These are phyloP conservation scores for Nestor notabilis DNA, from an alignment of 2,113 vertebrate species.

Conservation along the genomic window DNA sequence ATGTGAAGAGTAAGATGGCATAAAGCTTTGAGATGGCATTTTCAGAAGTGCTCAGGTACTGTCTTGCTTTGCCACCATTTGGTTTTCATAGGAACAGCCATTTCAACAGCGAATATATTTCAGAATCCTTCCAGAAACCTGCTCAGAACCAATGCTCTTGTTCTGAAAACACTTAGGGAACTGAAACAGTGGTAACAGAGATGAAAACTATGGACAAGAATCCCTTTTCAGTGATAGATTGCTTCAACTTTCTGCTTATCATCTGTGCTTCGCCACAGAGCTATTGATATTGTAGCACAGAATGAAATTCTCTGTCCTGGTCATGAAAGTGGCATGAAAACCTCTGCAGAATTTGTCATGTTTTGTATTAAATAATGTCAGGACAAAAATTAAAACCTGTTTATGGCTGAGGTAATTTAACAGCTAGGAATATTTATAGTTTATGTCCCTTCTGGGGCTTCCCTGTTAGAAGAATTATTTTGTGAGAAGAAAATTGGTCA, in stretches of 20 bases:
- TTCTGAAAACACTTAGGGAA: background rate
- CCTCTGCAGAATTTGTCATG: background rate
- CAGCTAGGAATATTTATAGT: background rate
- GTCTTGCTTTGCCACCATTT: background rate
- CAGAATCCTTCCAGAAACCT: background rate
- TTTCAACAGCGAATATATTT: background rate
- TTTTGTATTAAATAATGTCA: background rate
- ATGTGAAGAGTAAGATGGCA: background rate
- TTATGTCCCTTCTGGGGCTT: background rate
- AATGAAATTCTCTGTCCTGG: background rate
- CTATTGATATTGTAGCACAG: background rate
- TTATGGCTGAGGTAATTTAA: background rate
- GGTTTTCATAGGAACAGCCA: background rate
- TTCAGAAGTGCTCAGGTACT: background rate
- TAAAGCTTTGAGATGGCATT: background rate
- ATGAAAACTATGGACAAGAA: background rate
- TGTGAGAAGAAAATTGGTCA: background rate
- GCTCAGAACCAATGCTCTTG: background rate
- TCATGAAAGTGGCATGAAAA: background rate
- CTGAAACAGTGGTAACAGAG: background rate
- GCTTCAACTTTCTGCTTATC: background rate
- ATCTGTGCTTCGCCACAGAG: background rate
- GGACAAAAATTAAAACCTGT: constrained; percentile 1
- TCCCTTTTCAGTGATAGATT: background rate
- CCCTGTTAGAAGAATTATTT: background rate